Base-by-base conservation (phyloP, 2,888 invertebrate species). In the Eudasyphora cyanicolor region DNA sequence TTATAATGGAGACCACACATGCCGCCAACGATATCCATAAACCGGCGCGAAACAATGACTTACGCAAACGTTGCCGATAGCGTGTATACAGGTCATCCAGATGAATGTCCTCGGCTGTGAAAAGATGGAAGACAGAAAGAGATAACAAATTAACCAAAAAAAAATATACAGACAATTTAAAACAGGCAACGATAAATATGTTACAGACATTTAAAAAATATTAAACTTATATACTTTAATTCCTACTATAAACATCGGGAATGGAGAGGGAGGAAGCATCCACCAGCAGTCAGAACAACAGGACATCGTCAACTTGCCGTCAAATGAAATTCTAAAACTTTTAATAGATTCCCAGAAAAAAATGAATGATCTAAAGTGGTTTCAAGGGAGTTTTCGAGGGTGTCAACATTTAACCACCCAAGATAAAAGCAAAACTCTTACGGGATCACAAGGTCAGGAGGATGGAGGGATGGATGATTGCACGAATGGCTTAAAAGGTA, bases 71-170 rank as follows among this genome's bases (percentile, higher is more conserved):
- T 87, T 92, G 92, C n/a, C 92, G 89, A 86, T 92, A 92, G 86
- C 92, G 88, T 76, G 91, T 92, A 74, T 92, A 92, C 82, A 92
- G 89, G 88, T 92, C 92, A 85, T 92, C 92, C 82, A 92, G 86
- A 84, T 92, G 92, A 51, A 91, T 90, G 87, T 92, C 90, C 87
- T 92, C 92, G 84, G 90, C 92, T 92, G 87, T 45, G n/a, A n/a
- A 88, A 86, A 69, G 69, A 84, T n/a, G n/a, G 78, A 57, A 62
- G 82, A 73, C 0, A 64, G 32, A 27, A n/a, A n/a, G n/a, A 70
- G 32, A 42, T 0, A 29, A 12, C 24, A 64, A 67, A 67, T 49
- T 57, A 64, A 64, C 17, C 7, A 32, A 35, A 17, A 7, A 29
- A 21, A 71, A 62, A 17, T 7, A 12, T 17, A 17, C n/a, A n/a